These are phyloP conservation scores for Temnothorax longispinosus DNA, from an alignment of 1,140 invertebrate genomes.

Conservation along the genomic window DNA sequence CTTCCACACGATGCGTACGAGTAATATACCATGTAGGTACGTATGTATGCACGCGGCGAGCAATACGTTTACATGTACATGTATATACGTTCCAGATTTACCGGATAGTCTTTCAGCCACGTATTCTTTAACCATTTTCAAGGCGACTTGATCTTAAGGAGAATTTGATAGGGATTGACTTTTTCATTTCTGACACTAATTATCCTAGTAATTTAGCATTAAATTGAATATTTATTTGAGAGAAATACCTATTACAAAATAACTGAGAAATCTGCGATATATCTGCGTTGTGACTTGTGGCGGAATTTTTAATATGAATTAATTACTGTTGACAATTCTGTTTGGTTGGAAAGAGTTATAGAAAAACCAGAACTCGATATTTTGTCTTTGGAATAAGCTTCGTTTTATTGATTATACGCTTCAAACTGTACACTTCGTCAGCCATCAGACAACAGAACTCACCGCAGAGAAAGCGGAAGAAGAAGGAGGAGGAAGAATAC, in stretches of 20 bases:
- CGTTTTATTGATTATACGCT: too few relatives aligned
- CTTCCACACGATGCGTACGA: background rate
- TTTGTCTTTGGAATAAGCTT: too few relatives aligned
- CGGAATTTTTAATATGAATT: background rate
- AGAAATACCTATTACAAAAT: background rate
- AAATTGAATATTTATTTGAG: background rate
- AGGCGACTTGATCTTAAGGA: background rate
- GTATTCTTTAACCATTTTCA: conserved; percentile 17
- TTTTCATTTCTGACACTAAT: conserved; percentile 9
- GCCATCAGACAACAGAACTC: too few relatives aligned
- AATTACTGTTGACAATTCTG: background rate
- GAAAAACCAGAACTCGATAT: too few relatives aligned
- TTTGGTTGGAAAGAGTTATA: too few relatives aligned
- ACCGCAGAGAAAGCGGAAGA: too few relatives aligned
- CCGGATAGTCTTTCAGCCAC: conserved; percentile 10
- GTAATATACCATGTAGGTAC: background rate
- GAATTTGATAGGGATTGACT: background rate
- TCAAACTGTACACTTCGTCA: too few relatives aligned
- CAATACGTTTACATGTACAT: background rate
- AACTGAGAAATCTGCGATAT: background rate
- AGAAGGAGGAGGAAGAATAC: too few relatives aligned
- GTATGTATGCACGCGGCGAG: background rate
- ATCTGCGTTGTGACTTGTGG: background rate
- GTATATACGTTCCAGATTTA: conserved; percentile 1
- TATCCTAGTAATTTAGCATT: background rate